Evolutionary conservation across 2,888 invertebrate species (phyloP).

Genomic region (Agonopterix arenella): DNA sequence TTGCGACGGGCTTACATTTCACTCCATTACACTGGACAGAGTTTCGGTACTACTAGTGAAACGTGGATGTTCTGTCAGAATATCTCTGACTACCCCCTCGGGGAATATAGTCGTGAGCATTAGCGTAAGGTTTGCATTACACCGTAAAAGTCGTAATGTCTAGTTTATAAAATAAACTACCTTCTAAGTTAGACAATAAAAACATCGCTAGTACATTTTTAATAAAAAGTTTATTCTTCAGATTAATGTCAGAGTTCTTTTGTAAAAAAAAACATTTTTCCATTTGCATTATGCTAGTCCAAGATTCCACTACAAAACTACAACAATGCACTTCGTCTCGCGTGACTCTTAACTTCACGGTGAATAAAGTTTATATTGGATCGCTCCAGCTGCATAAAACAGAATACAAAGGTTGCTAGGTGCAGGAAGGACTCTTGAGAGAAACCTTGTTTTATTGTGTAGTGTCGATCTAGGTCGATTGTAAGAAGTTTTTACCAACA

Average conservation of each 20-base stretch:
- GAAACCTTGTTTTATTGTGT: conserved; percentile 1
- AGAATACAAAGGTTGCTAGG: conserved; percentile 26
- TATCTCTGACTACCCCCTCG: too few relatives aligned
- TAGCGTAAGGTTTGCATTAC: too few relatives aligned
- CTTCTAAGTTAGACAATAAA: too few relatives aligned
- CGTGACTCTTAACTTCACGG: conserved; percentile 23
- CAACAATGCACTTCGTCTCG: conserved; percentile 14
- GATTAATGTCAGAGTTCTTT: conserved; percentile 40
- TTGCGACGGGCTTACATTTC: too few relatives aligned
- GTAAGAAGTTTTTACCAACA: background rate
- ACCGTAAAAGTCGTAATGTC: too few relatives aligned
- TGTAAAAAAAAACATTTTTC: conserved; percentile 34
- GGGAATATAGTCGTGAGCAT: too few relatives aligned
- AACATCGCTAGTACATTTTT: too few relatives aligned
- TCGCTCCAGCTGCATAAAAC: conserved; percentile 20
- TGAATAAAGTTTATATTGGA: conserved; percentile 47
- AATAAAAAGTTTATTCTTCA: too few relatives aligned
- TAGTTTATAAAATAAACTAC: too few relatives aligned
- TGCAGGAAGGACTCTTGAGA: conserved; percentile 1
- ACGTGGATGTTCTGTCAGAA: too few relatives aligned
- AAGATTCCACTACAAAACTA: conserved; percentile 38
- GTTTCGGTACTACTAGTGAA: too few relatives aligned
- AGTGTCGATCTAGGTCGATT: background rate
- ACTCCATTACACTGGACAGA: too few relatives aligned
- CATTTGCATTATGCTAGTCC: conserved; percentile 51